Base-by-base conservation (phyloP, 2,888 invertebrate genomes). In the Diabrotica balteata region DNA sequence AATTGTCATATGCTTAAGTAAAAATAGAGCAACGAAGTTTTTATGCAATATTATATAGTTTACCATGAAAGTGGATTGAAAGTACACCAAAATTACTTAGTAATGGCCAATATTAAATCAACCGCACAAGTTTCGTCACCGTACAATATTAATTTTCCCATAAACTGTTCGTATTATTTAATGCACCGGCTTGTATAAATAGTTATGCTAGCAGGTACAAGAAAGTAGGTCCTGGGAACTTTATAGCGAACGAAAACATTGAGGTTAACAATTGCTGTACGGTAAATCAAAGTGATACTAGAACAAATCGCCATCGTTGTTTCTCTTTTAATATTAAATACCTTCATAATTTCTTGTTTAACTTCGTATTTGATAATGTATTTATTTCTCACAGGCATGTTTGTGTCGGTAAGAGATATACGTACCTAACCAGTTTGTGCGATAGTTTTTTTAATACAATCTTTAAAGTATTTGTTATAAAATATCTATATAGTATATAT, bases 271-370 rank as follows among this genome's bases (percentile, higher is more conserved):
- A 73, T 73, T 68, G 60, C 68, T 63, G 70, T 70, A 72, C 73
- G 73, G 73, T 69, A 64, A 62, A 73, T 73, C 68, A 71, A 73
- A 73, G 73, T 72, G 73, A 68, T 73, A 69, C 70, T 70, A 70
- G 67, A 72, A 72, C 72, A 70, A 73, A 73, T 73, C 68, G 66
- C 58, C 32, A 32, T 32, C 32, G 57, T 63, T 57, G 66, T 71
- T 68, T 64, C 60, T 66, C 55, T 66, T 66, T 66, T 57, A 55
- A 52, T 32, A 32, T 32, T 32, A 68, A 61, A 50, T 59, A 32
- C 46, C 50, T 59, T 59, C 22, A 59, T 59, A 49, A 51, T 59
- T 49, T 60, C 50, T 43, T 49, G 32, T 59, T 59, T 22, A 9
- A 32, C 59, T n/a, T 59, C 8, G 10, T 42, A 49, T 42, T 8